Conservation (phyloP, 2,888 invertebrate species). For the Mythimna pallens region DNA sequence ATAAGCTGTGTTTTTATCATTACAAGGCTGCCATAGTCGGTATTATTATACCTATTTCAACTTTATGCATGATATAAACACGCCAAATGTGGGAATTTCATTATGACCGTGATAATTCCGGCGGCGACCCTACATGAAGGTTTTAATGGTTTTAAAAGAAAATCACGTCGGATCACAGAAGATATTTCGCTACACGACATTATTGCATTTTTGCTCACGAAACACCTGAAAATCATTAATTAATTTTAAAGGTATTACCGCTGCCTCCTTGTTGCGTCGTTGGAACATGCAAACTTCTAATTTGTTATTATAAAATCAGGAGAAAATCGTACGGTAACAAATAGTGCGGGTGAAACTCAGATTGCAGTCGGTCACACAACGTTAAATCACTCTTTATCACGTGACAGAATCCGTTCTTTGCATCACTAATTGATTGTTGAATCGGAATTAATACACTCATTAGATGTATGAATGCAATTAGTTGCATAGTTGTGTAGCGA, state of each 20-base stretch:
- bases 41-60: conserved; percentile 63
- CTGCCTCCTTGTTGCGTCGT: conserved; percentile 30
- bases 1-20: conserved; percentile 54
- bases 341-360: conserved; percentile 67
- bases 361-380: conserved; percentile 56
- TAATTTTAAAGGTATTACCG: conserved; percentile 57
- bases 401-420: conserved; percentile 77
- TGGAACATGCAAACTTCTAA: conserved; percentile 63
- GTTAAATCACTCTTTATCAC: conserved; percentile 67
- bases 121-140: conserved; percentile 49
- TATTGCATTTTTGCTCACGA: conserved; percentile 60
- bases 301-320: conserved; percentile 63
- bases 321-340: conserved; percentile 57
- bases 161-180: conserved; percentile 52
- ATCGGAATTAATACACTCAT: conserved; percentile 81
- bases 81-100: conserved; percentile 64
- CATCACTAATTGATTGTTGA: conserved; percentile 76
- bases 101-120: conserved; percentile 62
- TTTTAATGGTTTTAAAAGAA: conserved; percentile 61
- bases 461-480: conserved; percentile 84
- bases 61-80: conserved; percentile 65
- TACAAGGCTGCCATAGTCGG: conserved; percentile 39
- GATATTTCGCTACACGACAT: conserved; percentile 59
- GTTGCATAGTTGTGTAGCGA: conserved; percentile 81
- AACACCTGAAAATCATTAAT: conserved; percentile 61